Evolutionary conservation across 2,113 vertebrate species (phyloP).

Genomic region (Cynocephalus volans): DNA sequence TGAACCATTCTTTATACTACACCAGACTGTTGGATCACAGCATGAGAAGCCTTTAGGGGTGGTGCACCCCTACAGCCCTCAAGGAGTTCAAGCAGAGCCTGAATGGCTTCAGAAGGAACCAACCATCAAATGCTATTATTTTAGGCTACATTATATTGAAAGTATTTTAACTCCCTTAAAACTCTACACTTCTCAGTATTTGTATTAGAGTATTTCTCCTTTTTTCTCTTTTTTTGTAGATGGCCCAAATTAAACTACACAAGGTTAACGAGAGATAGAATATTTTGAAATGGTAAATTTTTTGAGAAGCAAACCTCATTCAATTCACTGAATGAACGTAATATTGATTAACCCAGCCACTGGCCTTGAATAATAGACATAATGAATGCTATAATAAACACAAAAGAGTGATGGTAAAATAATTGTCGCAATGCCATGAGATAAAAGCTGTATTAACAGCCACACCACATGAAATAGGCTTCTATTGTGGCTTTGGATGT

Average conservation of each 20-base stretch:
- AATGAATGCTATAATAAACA: slow-evolving; percentile 4
- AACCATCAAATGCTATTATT: neutral
- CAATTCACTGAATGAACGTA: neutral
- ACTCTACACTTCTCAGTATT: neutral
- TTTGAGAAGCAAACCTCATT: neutral
- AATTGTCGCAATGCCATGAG: neutral
- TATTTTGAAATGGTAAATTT: slow-evolving; percentile 46
- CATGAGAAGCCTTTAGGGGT: neutral
- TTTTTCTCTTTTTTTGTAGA: neutral
- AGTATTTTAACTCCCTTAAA: neutral
- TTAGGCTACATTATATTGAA: neutral
- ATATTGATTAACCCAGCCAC: neutral
- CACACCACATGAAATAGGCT: neutral
- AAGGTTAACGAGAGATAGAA: neutral
- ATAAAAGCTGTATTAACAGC: neutral
- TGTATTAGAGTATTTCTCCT: neutral
- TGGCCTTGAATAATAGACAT: slow-evolving; percentile 36
- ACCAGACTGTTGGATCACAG: neutral
- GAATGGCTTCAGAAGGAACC: neutral
- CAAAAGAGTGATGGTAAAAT: neutral
- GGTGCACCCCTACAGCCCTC: rapidly evolving
- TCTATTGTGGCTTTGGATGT: neutral
- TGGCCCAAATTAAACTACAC: slow-evolving; percentile 18
- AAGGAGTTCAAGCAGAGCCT: neutral
- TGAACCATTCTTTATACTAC: neutral